Percentiles rank a stretch among this genome's conserved stretches.
Conservation (phyloP, 2,797 vertebrate species). For the Sebastes melanostomus region DNA sequence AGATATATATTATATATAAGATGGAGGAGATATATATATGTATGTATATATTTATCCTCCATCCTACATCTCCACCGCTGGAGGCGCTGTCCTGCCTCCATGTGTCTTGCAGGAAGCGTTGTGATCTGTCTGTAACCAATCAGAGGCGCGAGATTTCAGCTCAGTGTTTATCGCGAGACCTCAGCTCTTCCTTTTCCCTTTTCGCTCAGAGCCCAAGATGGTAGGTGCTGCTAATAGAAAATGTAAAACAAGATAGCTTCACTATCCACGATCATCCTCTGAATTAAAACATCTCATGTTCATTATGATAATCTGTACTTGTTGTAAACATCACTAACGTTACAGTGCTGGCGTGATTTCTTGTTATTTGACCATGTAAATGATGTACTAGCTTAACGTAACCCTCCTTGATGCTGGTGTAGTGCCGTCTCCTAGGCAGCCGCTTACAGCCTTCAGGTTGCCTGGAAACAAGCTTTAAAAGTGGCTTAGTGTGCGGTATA, state of each 20-base stretch:
- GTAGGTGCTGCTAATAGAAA: slow-evolving; percentile 75
- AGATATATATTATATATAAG: too few species aligned
- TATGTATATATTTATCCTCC: too few species aligned
- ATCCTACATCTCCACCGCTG: slow-evolving; percentile 2
- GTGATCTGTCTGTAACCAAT: slow-evolving; percentile 65
- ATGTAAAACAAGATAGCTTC: not conserved
- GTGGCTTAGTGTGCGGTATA: fast-evolving
- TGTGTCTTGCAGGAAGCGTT: slow-evolving; percentile 21
- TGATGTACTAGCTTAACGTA: slow-evolving; percentile 8
- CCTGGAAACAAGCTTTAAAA: not conserved
- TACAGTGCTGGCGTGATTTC: slow-evolving; percentile 25
- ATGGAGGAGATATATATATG: too few species aligned
- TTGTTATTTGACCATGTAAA: not conserved
- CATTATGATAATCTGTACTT: fast-evolving
- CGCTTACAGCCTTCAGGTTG: not conserved
- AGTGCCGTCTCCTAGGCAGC: not conserved
- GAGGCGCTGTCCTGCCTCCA: slow-evolving; percentile 5
- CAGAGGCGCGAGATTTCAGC: slow-evolving; percentile 54
- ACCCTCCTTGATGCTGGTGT: not conserved
- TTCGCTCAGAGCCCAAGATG: slow-evolving; percentile 85
- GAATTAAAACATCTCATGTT: not conserved
- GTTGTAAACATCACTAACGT: not conserved
- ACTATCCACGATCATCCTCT: slow-evolving; percentile 75
- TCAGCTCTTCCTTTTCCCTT: slow-evolving; percentile 82
- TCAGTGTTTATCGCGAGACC: slow-evolving; percentile 82